These are phyloP conservation scores for Heliconius hortense DNA, from an alignment of 2,888 invertebrate genomes.

Conservation along the genomic window DNA sequence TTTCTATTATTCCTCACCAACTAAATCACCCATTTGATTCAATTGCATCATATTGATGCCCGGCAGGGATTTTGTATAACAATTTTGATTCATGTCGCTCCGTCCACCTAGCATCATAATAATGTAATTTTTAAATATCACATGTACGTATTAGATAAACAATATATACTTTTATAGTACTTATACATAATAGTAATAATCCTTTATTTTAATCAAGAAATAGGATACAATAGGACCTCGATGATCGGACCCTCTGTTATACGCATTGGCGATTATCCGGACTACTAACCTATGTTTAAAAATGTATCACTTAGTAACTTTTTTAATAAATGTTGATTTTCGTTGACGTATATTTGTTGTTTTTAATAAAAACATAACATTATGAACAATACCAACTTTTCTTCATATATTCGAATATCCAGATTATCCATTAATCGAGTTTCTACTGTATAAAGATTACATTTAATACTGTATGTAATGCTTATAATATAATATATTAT, in stretches of 20 bases:
- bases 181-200: neutral
- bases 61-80: constrained; percentile 59
- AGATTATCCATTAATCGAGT: no score
- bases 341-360: no score
- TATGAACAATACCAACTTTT: no score
- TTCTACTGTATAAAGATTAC: no score
- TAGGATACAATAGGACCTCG: neutral
- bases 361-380: no score
- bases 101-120: constrained; percentile 77
- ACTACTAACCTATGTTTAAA: no score
- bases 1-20: constrained; percentile 62
- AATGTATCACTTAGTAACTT: no score
- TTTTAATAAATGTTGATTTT: no score
- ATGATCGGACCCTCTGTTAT: no score
- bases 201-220: neutral
- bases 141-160: neutral
- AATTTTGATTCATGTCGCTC: constrained; percentile 62
- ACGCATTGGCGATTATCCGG: no score
- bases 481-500: neutral
- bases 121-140: constrained; percentile 29
- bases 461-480: neutral
- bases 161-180: neutral
- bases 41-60: constrained; percentile 72
- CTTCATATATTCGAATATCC: no score
- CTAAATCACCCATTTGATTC: constrained; percentile 77